Evolutionary conservation across 2,888 invertebrate genomes (phyloP), one percentile per base, ranked within the genome.

Genomic region (Heliconius ismenius): DNA sequence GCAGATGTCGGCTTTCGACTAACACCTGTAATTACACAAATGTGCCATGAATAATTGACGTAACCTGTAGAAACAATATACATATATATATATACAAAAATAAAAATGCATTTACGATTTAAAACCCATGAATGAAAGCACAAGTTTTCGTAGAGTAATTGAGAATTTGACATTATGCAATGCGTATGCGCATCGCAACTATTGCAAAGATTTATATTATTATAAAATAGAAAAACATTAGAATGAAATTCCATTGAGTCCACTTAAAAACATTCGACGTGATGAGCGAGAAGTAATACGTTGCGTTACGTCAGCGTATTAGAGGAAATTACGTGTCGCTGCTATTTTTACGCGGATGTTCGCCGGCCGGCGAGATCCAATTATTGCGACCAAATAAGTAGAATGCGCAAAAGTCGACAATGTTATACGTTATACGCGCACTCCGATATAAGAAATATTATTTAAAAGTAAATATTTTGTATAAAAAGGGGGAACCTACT

Each of bases 261-360:
- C 72, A 68, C 69, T 74, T 70, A 69, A 70, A 75, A 75, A 28
- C 68, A 69, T 76, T 69, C 54, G 43, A 64, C 73, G 60, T 63
- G 75, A 76, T 76, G 73, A 78, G 73, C 76, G 75, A 76, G 75
- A 76, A 67, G 54, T 74, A 77, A 77, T 79, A 79, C 79, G 75
- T 74, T 79, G 62, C 54, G 79, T 84, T 83, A 81, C 83, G 83
- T 84, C 83, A 83, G 78, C 75, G 67, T 76, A 76, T 82, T 81
- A 76, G 76, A 84, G 84, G 83, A 86, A 83, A 84, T 84, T 81
- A 86, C 86, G 85, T 88, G 84, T 86, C 73, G 74, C 73, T 70
- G 79, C 82, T 82, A 84, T 83, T 83, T 84, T 80, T 81, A 79
- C 75, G 78, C 78, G 78, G 73, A 68, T 68, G 78, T 78, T 75